A percentile compares a stretch with the other conserved stretches of the same genome.
These are phyloP conservation scores for Drosophila cracens DNA, from an alignment of 2,888 invertebrate species.

Conservation along the genomic window DNA sequence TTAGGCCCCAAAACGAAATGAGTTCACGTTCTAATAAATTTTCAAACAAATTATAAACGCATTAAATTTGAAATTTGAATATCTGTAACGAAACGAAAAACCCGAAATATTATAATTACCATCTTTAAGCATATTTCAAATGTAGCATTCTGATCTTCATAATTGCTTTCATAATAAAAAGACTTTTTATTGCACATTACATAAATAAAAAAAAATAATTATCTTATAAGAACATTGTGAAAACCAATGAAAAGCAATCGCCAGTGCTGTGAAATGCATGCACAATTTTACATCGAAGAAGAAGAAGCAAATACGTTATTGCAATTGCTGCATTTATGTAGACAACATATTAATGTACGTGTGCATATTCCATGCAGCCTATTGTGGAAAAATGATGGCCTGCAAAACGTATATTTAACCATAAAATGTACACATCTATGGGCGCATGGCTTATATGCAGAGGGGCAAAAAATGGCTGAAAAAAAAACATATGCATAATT, in stretches of 20 bases:
- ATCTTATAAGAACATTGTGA: not conserved
- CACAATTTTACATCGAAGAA: not conserved
- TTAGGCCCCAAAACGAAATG: slow-evolving; percentile 55
- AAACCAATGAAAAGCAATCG: not conserved
- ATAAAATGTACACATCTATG: slow-evolving; percentile 9
- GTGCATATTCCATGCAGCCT: not conserved
- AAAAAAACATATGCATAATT: slow-evolving; percentile 58
- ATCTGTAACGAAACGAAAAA: not conserved
- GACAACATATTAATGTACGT: not conserved
- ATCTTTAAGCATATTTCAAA: not conserved
- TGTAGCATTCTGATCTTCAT: not conserved
- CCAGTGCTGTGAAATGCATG: slow-evolving; percentile 3
- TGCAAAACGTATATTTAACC: slow-evolving; percentile 28
- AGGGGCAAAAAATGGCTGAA: slow-evolving; percentile 1
- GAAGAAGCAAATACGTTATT: slow-evolving; percentile 3
- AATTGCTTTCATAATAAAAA: not conserved
- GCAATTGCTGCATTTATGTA: slow-evolving; percentile 1
- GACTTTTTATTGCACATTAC: not conserved
- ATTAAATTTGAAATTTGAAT: slow-evolving; percentile 21
- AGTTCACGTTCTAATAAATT: slow-evolving; percentile 71
- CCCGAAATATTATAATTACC: not conserved
- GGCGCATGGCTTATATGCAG: slow-evolving; percentile 3
- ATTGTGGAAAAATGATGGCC: slow-evolving; percentile 30
- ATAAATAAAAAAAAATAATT: not conserved
- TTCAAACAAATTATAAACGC: slow-evolving; percentile 57